These are phyloP conservation scores for Gymnocypris eckloni DNA, from an alignment of 2,797 vertebrate genomes.

Conservation along the genomic window DNA sequence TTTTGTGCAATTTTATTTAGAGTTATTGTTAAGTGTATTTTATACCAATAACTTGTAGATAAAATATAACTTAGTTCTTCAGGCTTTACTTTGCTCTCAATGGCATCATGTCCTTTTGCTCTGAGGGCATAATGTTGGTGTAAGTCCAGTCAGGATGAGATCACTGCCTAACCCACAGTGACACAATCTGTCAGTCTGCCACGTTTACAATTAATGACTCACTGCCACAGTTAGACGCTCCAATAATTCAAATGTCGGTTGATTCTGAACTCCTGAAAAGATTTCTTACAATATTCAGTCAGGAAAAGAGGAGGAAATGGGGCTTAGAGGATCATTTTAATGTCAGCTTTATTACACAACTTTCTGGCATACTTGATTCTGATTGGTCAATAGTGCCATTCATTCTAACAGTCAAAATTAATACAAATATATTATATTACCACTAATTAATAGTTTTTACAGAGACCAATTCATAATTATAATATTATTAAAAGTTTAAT, in stretches of 20 bases:
- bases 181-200: conserved; percentile 47
- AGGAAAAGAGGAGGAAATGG: background rate
- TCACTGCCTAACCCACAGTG: conserved; percentile 44
- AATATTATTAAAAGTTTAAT: too few relatives aligned
- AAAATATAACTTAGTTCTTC: background rate
- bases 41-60: too few relatives aligned
- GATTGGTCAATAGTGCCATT: background rate
- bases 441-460: background rate
- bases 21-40: background rate
- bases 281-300: conserved; percentile 10
- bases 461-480: background rate
- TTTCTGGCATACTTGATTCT: conserved; percentile 13
- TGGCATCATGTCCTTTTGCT: conserved; percentile 10
- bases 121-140: background rate
- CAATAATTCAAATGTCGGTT: conserved; percentile 70
- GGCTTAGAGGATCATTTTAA: background rate
- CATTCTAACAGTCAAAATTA: background rate
- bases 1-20: background rate
- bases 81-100: background rate
- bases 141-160: conserved; percentile 43
- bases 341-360: conserved; percentile 1
- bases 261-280: conserved; percentile 60
- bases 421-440: background rate
- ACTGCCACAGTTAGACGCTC: conserved; percentile 60
- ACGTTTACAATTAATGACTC: conserved; percentile 41